Conservation (phyloP, 1,140 invertebrate genomes). For the Condylostylus longicornis region DNA sequence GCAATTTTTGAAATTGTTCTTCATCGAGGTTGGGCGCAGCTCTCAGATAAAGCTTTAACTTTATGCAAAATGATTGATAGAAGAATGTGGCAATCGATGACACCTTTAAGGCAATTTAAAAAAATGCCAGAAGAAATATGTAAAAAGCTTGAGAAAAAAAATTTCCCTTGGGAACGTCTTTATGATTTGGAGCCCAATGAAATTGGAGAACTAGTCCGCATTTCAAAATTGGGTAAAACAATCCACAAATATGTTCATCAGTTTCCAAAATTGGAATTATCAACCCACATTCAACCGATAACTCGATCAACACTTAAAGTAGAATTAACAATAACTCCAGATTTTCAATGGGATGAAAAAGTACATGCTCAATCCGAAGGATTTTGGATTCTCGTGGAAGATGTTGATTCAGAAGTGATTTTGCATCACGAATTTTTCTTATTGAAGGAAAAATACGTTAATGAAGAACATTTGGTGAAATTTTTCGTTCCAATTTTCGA, state of each 20-base stretch:
- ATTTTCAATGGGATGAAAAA: constrained; percentile 99
- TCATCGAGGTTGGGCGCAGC: constrained; percentile 85
- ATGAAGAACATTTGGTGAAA: constrained; percentile 92
- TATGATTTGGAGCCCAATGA: constrained; percentile 95
- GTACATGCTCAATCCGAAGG: constrained; percentile 89
- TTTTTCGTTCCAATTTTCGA: constrained; percentile 99
- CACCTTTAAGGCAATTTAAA: constrained; percentile 89
- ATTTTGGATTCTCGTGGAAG: constrained; percentile 98
- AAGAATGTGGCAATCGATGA: constrained; percentile 99
- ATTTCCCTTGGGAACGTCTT: constrained; percentile 82
- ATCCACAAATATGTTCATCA: constrained; percentile 97
- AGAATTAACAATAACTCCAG: constrained; percentile 95
- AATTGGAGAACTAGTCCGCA: constrained; percentile 90
- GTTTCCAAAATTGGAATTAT: constrained; percentile 87
- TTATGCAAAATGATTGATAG: constrained; percentile 98
- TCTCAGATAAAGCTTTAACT: constrained; percentile 89
- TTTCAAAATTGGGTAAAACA: constrained; percentile 92
- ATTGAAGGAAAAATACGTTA: constrained; percentile 84
- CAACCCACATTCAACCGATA: constrained; percentile 95
- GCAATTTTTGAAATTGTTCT: constrained; percentile 95
- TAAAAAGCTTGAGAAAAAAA: constrained; percentile 97
- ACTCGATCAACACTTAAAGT: constrained; percentile 87
- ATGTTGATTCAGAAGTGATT: constrained; percentile 91
- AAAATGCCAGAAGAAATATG: constrained; percentile 98
- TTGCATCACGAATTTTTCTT: constrained; percentile 97